phyloP scores from a whole-genome alignment of 2,797 vertebrate species.

The Muscicapa striata region DNA sequence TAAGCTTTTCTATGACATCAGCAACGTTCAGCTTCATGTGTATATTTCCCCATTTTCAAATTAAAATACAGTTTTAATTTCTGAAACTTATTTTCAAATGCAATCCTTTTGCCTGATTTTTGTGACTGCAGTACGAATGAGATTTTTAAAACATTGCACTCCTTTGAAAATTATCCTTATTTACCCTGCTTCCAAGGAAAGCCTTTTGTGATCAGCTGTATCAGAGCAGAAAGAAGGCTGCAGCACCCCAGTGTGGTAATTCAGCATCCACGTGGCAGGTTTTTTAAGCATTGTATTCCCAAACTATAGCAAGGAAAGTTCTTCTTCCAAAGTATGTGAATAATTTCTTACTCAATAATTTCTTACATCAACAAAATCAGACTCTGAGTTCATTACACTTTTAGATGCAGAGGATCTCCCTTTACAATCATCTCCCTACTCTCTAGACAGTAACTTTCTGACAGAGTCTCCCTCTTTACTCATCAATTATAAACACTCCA shows the following conservation, averaged over 20 bases:
- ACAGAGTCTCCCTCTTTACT: neutral
- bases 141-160: neutral
- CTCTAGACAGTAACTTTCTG: neutral
- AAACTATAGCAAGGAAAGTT: neutral
- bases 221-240: conserved; percentile 6
- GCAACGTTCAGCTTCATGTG: neutral
- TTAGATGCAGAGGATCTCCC: neutral
- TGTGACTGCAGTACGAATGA: neutral
- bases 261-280: neutral
- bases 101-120: neutral
- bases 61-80: neutral
- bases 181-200: neutral
- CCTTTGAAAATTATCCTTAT: neutral
- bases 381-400: neutral
- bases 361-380: neutral
- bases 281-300: neutral
- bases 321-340: neutral
- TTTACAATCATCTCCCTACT: neutral
- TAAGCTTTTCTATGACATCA: neutral
- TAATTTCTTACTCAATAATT: neutral
- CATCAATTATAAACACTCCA: neutral
- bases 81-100: neutral
- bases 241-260: conserved; percentile 64
- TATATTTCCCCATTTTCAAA: neutral
- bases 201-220: neutral